phyloP scores from a whole-genome alignment of 2,113 vertebrate species.

The Jacana jacana region DNA sequence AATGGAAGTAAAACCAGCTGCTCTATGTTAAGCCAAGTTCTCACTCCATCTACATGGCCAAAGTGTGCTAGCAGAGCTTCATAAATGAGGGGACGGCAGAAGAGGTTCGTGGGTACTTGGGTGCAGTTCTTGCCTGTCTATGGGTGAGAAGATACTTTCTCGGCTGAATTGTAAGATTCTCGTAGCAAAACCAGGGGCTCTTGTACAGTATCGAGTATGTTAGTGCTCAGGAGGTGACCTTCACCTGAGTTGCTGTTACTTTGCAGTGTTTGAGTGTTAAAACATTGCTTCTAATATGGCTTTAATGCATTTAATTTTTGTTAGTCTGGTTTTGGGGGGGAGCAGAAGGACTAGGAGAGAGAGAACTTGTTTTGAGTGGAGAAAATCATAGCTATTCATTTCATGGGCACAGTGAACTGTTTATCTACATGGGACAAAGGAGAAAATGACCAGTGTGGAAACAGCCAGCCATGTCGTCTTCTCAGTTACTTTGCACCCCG shows the following conservation, averaged over 20 bases:
- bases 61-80: not conserved
- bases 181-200: not conserved
- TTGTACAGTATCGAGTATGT: not conserved
- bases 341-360: not conserved
- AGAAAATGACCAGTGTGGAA: not conserved
- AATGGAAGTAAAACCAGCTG: not conserved
- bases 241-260: not conserved
- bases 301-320: not conserved
- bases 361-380: not conserved
- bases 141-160: not conserved
- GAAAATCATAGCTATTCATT: not conserved
- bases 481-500: not conserved
- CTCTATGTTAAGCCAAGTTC: not conserved
- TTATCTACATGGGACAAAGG: not conserved
- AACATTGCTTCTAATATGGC: not conserved
- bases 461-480: not conserved
- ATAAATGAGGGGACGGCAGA: not conserved
- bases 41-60: not conserved
- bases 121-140: not conserved
- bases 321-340: not conserved
- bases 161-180: not conserved
- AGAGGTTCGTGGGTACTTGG: not conserved
- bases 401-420: accelerated
- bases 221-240: not conserved
- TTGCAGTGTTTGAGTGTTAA: not conserved